These are phyloP conservation scores for Alcis repandata DNA, from an alignment of 2,888 invertebrate species.

Conservation along the genomic window DNA sequence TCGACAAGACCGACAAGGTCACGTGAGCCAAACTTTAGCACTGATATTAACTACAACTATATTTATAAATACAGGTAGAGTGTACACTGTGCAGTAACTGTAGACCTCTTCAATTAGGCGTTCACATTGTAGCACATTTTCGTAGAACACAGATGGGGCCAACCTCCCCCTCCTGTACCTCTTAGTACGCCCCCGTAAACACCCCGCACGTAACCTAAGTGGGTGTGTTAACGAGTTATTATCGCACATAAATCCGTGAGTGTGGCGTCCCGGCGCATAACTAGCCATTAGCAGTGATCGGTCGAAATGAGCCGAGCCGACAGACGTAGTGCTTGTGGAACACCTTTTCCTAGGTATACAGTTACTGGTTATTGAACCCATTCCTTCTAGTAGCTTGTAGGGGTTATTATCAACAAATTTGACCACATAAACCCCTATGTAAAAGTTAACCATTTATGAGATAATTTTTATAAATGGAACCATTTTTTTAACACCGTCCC, in stretches of 20 bases:
- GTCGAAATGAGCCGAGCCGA: conserved; percentile 25
- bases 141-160: not conserved
- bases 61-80: no score
- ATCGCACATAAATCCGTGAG: conserved; percentile 44
- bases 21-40: no score
- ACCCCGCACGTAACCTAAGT: conserved; percentile 35
- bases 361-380: not conserved
- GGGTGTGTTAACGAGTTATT: conserved; percentile 42
- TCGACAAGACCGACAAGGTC: no score
- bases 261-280: conserved; percentile 35
- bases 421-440: no score
- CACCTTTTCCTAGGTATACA: not conserved
- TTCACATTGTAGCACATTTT: not conserved
- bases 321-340: not conserved
- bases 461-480: no score
- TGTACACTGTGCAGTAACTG: no score
- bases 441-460: no score
- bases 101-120: no score
- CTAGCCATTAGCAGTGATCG: conserved; percentile 37
- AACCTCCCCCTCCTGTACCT: not conserved
- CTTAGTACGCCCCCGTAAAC: conserved; percentile 18
- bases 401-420: no score
- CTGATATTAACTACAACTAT: no score
- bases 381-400: no score
- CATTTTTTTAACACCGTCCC: no score